Evolutionary conservation across 2,888 invertebrate genomes (phyloP), one percentile per base, ranked within the genome.

Genomic region (Phyllotreta cruciferae): DNA sequence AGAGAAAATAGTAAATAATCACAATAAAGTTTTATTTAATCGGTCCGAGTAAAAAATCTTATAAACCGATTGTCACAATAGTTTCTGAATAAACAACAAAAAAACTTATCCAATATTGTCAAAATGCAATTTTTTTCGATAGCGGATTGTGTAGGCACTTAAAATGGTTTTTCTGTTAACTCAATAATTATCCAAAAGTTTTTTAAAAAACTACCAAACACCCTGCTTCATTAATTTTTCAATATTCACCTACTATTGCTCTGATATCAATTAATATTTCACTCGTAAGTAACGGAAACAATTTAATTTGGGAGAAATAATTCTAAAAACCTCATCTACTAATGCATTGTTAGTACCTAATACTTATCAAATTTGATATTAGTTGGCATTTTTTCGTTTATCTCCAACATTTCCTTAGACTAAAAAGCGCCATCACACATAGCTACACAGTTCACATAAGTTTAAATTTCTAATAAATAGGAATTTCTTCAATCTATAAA

Each of bases 1-100:
- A 72, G 71, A 71, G 70, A 75, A 75, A 75, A 71, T 73, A 75
- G 70, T 73, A 72, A 74, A 74, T 74, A 75, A 76, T 76, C 74
- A 76, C 76, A 76, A 74, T 70, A 64, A 70, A 70, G 65, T 67
- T 62, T 58, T 24, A 24, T 24, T 56, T 57, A 61, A 71, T 72
- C 71, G 72, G 72, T 24, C 67, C 62, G 56, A 67, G 62, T 67
- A 56, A 61, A 69, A 72, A 71, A 69, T 74, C 66, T 63, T 71
- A 72, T 67, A 71, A 72, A 75, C 74, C 76, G 76, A 76, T 76
- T 76, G 75, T 75, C 75, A 72, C 71, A 71, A 69, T 68, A 64
- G 68, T 71, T 52, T 56, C 66, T 64, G 69, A 72, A 70, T 66
- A 63, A 68, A 70, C 67, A 66, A 70, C 70, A 62, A 67, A 63